These are phyloP conservation scores for Myopa tessellatipennis DNA, from an alignment of 2,888 invertebrate genomes.

Conservation along the genomic window DNA sequence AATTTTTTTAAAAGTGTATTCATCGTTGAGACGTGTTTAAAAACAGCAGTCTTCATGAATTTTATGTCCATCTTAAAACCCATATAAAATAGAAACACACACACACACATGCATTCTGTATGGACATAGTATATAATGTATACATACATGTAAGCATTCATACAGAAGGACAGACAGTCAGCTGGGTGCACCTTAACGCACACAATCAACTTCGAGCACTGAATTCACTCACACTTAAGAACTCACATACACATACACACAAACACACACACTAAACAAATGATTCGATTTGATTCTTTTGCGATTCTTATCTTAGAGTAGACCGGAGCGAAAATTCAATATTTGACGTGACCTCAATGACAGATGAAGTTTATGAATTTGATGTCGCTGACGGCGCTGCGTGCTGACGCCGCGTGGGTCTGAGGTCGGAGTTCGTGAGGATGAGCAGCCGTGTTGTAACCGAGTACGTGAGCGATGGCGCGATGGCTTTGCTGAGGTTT, in stretches of 20 bases:
- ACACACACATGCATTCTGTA: background rate
- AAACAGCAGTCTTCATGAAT: background rate
- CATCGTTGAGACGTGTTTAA: background rate
- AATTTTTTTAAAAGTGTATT: background rate
- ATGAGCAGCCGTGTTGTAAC: background rate
- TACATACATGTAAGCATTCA: background rate
- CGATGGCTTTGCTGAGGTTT: background rate
- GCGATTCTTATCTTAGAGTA: conserved; percentile 24
- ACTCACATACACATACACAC: background rate
- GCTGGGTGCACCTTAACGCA: background rate
- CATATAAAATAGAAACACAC: background rate
- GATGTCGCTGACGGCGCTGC: conserved; percentile 18
- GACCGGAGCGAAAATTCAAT: conserved; percentile 50
- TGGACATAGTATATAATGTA: background rate
- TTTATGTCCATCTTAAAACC: background rate
- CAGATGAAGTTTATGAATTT: conserved; percentile 45
- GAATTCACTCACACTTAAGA: background rate
- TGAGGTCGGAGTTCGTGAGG: background rate
- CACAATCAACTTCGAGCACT: background rate
- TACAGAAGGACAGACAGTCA: background rate
- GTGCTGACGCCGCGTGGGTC: conserved; percentile 9
- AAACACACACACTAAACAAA: conserved; percentile 4
- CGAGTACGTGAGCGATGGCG: background rate
- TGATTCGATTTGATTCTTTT: conserved; percentile 17
- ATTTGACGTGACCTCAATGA: conserved; percentile 56